Conservation (phyloP, 2,113 vertebrate species). For the Emydocephalus ijimae region DNA sequence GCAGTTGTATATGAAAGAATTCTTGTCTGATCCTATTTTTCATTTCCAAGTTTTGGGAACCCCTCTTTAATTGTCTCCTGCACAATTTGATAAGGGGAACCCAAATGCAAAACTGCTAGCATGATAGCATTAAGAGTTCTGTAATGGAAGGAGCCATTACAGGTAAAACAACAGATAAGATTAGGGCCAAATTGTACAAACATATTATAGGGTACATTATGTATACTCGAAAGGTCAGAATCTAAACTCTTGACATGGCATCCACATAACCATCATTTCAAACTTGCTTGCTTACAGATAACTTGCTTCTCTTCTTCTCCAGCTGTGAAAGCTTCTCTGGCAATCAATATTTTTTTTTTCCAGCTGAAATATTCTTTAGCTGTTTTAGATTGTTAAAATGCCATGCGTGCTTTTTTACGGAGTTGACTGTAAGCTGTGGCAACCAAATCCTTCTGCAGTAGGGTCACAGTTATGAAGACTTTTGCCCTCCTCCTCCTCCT, state of each 20-base stretch:
- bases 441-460: not conserved
- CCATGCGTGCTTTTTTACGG: conserved; percentile 22
- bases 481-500: not conserved
- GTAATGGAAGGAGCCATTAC: not conserved
- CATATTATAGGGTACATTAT: not conserved
- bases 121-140: not conserved
- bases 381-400: not conserved
- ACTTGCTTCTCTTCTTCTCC: conserved; percentile 24
- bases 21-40: not conserved
- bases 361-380: not conserved
- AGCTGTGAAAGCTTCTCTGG: not conserved
- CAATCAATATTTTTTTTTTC: conserved; percentile 8
- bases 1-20: not conserved
- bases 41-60: not conserved
- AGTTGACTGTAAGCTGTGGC: conserved; percentile 2
- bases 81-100: not conserved
- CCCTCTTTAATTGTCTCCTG: not conserved
- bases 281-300: not conserved
- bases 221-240: not conserved
- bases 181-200: not conserved
- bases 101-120: not conserved
- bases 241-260: not conserved
- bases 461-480: not conserved
- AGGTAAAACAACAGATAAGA: not conserved
- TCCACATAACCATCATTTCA: not conserved